Base-by-base conservation (phyloP, 23 tunicate genomes). In the Aplidium turbinatum region DNA sequence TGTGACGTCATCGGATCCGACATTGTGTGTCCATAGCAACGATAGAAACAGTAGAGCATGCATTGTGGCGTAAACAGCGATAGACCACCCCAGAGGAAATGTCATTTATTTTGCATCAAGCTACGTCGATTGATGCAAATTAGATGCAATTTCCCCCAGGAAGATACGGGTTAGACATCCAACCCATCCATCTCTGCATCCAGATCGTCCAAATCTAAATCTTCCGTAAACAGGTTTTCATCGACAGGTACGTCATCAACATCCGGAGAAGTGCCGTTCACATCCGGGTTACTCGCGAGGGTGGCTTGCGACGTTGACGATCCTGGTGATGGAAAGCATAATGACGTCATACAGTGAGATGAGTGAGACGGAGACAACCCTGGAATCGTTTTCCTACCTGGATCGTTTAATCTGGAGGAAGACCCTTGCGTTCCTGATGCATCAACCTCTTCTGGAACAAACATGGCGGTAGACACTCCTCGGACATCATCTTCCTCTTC, bases 181-280 rank as follows among this genome's bases (percentile, higher is more conserved):
- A 83, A 56, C 21, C 40, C 82, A 26, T 85, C 96, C 29, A 90
- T 47, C 40, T 90, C 87, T 54, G 52, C 99, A 46, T 83, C 96
- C 62, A 85, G 60, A 63, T 81, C 98, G 58, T 81, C 98, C n/a
- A 95, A 69, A 58, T 95, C 99, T 6, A 95, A 69, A 58, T 95
- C 99, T 75, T 95, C 99, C 3, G 96, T 82, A 58, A 95, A 95
- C 20, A 95, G 65, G 52, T 85, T 86, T 77, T 95, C 99, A 62
- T 95, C 99, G 38, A 95, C 99, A n/a, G 95, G 87, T 6, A 95
- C 86, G 29, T 86, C 89, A 23, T 77, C 84, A 1, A 35, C 76
- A 28, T 60, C 72, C 22, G 50, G 50, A 50, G 50, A 35, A 4
- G 23, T 28, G 72, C 72, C 38, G 7, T 48, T 3, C 2, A 35